Evolutionary conservation across 2,797 vertebrate genomes (phyloP), one percentile per base, ranked within the genome.

Genomic region (Diglossa cyanea): DNA sequence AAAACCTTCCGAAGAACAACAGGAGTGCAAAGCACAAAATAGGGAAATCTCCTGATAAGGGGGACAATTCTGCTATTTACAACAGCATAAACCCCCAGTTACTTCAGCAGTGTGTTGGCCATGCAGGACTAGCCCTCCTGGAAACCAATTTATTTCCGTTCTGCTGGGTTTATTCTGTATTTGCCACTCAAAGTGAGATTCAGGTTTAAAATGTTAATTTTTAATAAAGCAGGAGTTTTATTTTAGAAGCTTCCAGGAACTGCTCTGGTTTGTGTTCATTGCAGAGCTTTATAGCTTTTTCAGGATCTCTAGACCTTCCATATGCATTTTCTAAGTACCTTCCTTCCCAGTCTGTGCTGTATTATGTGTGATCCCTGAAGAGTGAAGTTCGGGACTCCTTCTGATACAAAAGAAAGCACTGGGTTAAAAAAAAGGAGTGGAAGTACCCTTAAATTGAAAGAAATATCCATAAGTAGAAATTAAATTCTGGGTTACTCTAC

Each of bases 1-100:
- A 91, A 90, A 94, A 26, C 65, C 54, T 93, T 90, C 72, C 72
- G 66, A 80, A 88, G 89, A 94, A 68, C 80, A 92, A 89, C 75
- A 91, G 58, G 68, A 80, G 44, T 47, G 54, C 35, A 80, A 91
- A 68, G 75, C 68, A 82, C 61, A 83, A 17, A 42, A 20, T 2
- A 66, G 39, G 31, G 68, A 84, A 84, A 78, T 66, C 90, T 93
- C 51, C 76, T 48, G 73, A n/a, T 68, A 60, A 71, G 39, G 25
- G 25, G 39, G 9, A 82, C 44, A 70, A 35, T 90, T 76, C 75
- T 88, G 42, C 39, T 72, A 17, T 66, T 95, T 89, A 65, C 57
- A 61, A 10, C 24, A 88, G 45, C 30, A 62, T 37, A 75, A 77
- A 65, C 10, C 54, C 25, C 19, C n/a, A 51, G 37, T 78, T 30